Conservation (phyloP, 2,888 invertebrate species). For the Drosophila kokeensis region DNA sequence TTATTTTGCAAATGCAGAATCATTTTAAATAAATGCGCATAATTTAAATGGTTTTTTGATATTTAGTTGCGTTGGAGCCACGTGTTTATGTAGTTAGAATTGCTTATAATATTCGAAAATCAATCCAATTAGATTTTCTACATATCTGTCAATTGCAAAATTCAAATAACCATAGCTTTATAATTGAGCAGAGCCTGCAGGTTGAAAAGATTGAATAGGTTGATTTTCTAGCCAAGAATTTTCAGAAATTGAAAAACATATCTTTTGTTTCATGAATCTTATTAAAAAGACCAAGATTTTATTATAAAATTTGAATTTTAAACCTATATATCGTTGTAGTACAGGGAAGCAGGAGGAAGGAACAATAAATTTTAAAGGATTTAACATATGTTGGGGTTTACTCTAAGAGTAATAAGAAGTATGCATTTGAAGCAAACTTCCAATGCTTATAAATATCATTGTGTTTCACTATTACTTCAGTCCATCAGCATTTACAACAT, state of each 20-base stretch:
- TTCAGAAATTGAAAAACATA: conserved; percentile 12
- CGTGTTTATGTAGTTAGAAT: not conserved
- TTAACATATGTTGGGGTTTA: conserved; percentile 25
- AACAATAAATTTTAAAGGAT: conserved; percentile 12
- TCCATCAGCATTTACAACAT: conserved; percentile 65
- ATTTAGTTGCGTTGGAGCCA: not conserved
- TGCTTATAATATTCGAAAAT: not conserved
- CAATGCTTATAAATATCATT: conserved; percentile 56
- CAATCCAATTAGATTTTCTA: not conserved
- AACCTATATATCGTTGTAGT: conserved; percentile 35
- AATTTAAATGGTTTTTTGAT: conserved; percentile 12
- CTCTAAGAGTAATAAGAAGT: conserved; percentile 18
- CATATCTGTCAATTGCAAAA: not conserved
- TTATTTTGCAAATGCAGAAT: not conserved
- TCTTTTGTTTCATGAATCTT: conserved; percentile 27
- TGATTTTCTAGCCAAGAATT: not conserved
- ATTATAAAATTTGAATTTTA: conserved; percentile 30
- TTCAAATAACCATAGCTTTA: conserved; percentile 2
- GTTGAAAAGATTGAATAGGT: not conserved
- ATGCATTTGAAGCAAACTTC: conserved; percentile 3
- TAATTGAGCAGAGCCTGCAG: not conserved
- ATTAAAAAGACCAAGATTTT: conserved; percentile 18
- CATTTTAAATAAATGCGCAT: conserved; percentile 21
- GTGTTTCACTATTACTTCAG: conserved; percentile 34
- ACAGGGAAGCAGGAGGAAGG: conserved; percentile 6